These are phyloP conservation scores for Lysandra coridon DNA, from an alignment of 2,888 invertebrate species.

Conservation along the genomic window DNA sequence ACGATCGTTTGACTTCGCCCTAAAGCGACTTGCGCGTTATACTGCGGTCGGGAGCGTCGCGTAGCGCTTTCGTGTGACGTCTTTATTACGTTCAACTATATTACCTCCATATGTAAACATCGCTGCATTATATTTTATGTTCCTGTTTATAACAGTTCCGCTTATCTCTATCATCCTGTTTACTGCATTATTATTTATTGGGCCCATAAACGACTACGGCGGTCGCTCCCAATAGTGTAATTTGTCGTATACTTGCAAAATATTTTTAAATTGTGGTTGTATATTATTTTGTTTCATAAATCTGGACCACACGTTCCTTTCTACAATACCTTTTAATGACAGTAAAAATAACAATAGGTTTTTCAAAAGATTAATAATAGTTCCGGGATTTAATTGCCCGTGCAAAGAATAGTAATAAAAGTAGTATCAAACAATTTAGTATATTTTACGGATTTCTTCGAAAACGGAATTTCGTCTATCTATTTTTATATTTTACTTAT, in stretches of 20 bases:
- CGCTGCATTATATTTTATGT: conserved; percentile 39
- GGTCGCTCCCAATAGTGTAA: conserved; percentile 15
- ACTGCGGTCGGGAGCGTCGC: conserved; percentile 55
- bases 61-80: conserved; percentile 56
- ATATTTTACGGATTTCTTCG: no score
- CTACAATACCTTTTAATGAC: background rate
- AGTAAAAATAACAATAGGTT: no score
- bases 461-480: no score
- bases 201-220: conserved; percentile 4
- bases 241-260: conserved; percentile 8
- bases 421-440: no score
- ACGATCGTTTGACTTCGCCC: no score
- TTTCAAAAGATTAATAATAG: no score
- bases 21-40: conserved; percentile 68
- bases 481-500: no score
- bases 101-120: conserved; percentile 43
- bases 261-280: background rate
- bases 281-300: background rate
- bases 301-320: background rate
- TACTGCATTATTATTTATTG: conserved; percentile 24
- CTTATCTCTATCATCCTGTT: conserved; percentile 25
- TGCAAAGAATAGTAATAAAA: no score
- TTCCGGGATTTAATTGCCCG: no score
- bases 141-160: conserved; percentile 36
- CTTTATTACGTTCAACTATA: conserved; percentile 56